Evolutionary conservation across 2,797 vertebrate species (phyloP), one percentile per base, ranked within the genome.

Genomic region (Cygnus olor): DNA sequence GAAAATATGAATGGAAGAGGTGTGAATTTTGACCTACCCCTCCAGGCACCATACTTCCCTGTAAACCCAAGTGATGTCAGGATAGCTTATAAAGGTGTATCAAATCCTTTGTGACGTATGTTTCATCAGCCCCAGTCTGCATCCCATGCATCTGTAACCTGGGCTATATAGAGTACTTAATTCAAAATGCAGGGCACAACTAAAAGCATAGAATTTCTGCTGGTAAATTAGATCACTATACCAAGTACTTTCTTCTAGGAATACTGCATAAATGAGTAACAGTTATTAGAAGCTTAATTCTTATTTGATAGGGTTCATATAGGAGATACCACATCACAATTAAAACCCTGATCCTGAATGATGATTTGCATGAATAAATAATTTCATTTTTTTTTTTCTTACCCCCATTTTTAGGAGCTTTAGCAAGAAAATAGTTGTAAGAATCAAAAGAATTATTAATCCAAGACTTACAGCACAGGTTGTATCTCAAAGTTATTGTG

Each of bases 171-270:
- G 24, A 24, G 36, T 61, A 61, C 22, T n/a, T 68, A 34, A 22
- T 0, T 51, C n/a, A 40, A 71, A 78, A 66, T 44, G 17, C 4
- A 51, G 10, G 6, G 6, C 38, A 32, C 3, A 38, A 14, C 6
- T 34, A 21, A 44, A 53, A n/a, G 21, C 24, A 84, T 24, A 11
- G 11, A 27, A 47, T 9, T 53, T 17, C 3, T 80, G 21, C 10
- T 36, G 11, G 14, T 7, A 9, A 18, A 66, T 36, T 22, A 20
- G 10, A 8, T 14, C 34, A 45, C 12, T 79, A 82, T 18, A 38
- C 5, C 1, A 1, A 77, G 14, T 28, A 34, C 4, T 77, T 1
- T 0, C 2, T 60, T 60, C 72, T 68, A 38, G 14, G 51, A 69
- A 45, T 14, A 27, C 1, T 30, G 86, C 82, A 57, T 8, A 86